phyloP scores from a whole-genome alignment of 2,797 vertebrate genomes.

The Hippoglossus hippoglossus region DNA sequence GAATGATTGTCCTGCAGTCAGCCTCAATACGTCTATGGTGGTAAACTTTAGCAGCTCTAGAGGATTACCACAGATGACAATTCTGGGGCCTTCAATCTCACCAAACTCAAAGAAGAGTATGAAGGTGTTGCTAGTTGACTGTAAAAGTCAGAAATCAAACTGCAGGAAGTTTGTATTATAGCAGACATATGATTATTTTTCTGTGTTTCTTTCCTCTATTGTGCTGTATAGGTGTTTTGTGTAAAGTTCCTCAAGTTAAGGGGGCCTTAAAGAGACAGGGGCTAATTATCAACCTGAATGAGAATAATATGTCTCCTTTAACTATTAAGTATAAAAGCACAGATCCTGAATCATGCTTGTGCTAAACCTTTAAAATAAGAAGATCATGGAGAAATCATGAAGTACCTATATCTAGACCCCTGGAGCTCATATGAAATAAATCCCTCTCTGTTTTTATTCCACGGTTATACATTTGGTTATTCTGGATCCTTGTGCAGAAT shows the following conservation, averaged over 20 bases:
- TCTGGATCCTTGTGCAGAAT: not conserved
- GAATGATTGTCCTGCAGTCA: not conserved
- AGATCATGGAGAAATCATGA: not conserved
- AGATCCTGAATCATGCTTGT: not conserved
- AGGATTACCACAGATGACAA: not conserved
- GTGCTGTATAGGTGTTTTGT: too few relatives aligned
- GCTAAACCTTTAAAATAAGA: not conserved
- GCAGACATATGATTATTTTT: too few relatives aligned
- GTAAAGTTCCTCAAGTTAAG: too few relatives aligned
- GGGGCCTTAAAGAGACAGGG: too few relatives aligned
- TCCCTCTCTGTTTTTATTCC: conserved; percentile 10
- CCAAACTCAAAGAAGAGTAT: not conserved
- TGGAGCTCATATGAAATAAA: conserved; percentile 19
- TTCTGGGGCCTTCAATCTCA: not conserved
- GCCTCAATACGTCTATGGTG: not conserved
- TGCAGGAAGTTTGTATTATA: too few relatives aligned
- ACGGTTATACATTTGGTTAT: not conserved
- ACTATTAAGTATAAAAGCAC: too few relatives aligned
- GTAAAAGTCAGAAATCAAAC: too few relatives aligned
- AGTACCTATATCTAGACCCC: not conserved
- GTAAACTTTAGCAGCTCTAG: conserved; percentile 1
- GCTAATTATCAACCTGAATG: too few relatives aligned
- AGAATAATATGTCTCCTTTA: too few relatives aligned
- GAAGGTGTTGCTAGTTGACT: not conserved
- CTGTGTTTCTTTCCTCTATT: too few relatives aligned